Evolutionary conservation across 2,113 vertebrate genomes (phyloP).

Genomic region (Rhinopomastus cyanomelas): DNA sequence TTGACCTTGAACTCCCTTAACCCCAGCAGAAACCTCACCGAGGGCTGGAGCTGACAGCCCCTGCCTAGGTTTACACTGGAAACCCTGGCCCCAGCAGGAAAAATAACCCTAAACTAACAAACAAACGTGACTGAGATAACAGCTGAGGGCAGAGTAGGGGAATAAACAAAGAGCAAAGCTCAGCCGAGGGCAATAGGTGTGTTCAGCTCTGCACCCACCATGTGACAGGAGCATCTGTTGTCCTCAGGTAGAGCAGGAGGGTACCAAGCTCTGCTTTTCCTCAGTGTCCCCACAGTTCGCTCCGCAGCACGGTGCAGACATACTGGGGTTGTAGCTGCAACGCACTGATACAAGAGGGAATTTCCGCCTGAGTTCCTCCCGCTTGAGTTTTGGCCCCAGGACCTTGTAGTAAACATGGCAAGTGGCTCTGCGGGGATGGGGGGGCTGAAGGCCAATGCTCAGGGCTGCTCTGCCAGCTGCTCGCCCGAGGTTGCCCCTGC

Average conservation of each 20-base stretch:
- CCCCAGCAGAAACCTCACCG: neutral
- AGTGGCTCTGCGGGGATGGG: neutral
- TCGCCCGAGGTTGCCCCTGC: accelerated
- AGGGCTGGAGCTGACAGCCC: neutral
- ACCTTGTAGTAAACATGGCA: neutral
- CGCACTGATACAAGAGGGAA: neutral
- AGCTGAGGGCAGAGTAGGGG: neutral
- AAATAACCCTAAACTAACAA: neutral
- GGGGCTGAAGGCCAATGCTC: neutral
- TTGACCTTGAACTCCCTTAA: constrained; percentile 9
- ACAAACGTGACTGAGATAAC: neutral
- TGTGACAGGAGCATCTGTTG: neutral
- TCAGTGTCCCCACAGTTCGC: accelerated
- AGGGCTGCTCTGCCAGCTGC: neutral
- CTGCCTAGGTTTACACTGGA: neutral
- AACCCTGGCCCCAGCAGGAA: neutral
- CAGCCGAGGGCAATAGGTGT: neutral
- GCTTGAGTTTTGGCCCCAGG: neutral
- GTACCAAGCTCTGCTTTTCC: neutral
- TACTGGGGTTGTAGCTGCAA: neutral
- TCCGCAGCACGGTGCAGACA: neutral
- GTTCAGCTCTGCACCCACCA: neutral
- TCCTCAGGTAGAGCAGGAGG: neutral
- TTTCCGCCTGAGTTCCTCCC: neutral
- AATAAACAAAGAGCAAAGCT: neutral